Conservation (phyloP, 2,113 vertebrate genomes). For the Aramus guarauna region DNA sequence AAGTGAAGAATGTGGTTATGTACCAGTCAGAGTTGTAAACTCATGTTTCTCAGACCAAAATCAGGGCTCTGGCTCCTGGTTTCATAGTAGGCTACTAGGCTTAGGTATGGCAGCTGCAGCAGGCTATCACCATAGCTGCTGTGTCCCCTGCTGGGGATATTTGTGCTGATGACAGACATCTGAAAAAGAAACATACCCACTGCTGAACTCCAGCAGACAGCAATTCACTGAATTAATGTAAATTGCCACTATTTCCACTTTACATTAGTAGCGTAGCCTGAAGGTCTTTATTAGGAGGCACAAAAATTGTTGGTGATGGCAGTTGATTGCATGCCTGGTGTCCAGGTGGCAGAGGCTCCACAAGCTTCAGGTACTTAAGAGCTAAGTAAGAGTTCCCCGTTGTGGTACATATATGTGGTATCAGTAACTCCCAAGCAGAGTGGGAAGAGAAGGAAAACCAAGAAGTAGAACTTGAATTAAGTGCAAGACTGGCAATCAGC, state of each 20-base stretch:
- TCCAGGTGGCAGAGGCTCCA: neutral
- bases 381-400: neutral
- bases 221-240: neutral
- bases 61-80: neutral
- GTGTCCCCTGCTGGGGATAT: neutral
- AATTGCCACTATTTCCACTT: neutral
- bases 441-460: neutral
- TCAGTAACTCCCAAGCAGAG: neutral
- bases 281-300: neutral
- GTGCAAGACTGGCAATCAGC: neutral
- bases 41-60: neutral
- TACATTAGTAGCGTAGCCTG: neutral
- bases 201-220: neutral
- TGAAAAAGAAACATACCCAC: neutral
- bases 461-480: neutral
- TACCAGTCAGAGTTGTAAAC: neutral
- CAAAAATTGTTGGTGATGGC: neutral
- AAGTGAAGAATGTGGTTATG: neutral
- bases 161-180: neutral
- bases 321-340: neutral
- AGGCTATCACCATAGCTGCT: neutral
- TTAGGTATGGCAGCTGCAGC: neutral
- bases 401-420: accelerated
- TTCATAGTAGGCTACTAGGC: neutral
- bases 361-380: neutral